Evolutionary conservation across 2,888 invertebrate genomes (phyloP).

Genomic region (Cepaea hortensis): DNA sequence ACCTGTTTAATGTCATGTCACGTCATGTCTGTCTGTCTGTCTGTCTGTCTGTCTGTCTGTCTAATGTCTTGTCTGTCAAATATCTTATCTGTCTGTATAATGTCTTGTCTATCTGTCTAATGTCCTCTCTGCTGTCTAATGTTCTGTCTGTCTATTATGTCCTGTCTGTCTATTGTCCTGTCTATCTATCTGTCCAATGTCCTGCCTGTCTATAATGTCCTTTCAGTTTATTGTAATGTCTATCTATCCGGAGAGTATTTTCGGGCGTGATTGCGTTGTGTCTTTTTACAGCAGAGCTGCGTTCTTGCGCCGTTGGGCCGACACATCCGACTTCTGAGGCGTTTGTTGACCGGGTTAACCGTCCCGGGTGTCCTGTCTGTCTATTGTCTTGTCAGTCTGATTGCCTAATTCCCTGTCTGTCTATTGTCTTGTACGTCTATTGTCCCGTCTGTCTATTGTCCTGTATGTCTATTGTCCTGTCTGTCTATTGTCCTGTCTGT

Average conservation of each 20-base stretch:
- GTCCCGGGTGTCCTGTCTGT: background rate
- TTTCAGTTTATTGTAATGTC: no score
- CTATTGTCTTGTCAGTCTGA: background rate
- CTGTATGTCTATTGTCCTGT: background rate
- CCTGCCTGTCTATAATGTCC: background rate
- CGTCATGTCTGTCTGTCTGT: no score
- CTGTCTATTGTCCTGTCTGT: background rate
- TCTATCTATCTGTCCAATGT: slow-evolving; percentile 3
- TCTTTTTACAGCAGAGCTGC: no score
- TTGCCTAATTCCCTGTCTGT: background rate
- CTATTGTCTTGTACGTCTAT: background rate
- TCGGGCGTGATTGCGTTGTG: no score
- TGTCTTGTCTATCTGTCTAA: background rate
- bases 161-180: background rate
- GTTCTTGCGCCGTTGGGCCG: no score
- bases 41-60: no score
- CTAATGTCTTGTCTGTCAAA: no score
- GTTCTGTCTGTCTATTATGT: background rate
- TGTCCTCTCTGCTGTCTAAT: background rate
- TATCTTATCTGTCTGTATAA: background rate
- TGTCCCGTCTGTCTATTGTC: background rate
- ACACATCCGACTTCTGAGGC: no score
- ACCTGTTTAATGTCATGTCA: background rate
- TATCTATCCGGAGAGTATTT: no score
- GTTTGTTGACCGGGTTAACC: no score